Conservation (phyloP, 64 coral and sea anemone genomes). For the Orbicella faveolata region DNA sequence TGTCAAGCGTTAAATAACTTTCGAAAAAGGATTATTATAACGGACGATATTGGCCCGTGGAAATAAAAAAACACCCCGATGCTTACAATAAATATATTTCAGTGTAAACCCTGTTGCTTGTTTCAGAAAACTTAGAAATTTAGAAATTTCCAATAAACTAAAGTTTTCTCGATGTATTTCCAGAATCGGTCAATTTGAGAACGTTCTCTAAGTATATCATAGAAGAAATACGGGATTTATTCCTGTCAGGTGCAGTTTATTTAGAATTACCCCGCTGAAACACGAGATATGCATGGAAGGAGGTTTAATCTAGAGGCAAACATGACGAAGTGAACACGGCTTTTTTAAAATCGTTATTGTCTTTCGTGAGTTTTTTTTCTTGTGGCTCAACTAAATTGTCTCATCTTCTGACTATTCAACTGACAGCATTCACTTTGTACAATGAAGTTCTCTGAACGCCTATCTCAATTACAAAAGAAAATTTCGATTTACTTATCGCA, state of each 20-base stretch:
- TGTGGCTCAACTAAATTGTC: no score
- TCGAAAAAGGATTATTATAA: not conserved
- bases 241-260: not conserved
- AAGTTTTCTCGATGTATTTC: not conserved
- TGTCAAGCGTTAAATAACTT: not conserved
- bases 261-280: no score
- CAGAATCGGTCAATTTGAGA: not conserved
- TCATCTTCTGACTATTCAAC: not conserved
- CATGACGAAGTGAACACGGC: not conserved
- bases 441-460: not conserved
- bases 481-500: not conserved
- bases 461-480: conserved; percentile 36
- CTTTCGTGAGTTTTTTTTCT: not conserved
- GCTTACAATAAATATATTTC: no score
- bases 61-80: not conserved
- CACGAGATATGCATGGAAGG: no score
- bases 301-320: not conserved
- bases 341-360: not conserved
- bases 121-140: not conserved
- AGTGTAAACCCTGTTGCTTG: not conserved
- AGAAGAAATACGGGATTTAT: not conserved
- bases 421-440: not conserved
- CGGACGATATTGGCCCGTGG: not conserved
- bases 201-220: not conserved
- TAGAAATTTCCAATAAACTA: not conserved